A percentile compares a stretch with the other conserved stretches of the same genome.
These are phyloP conservation scores for Passerculus sandwichensis DNA, from an alignment of 2,797 vertebrate species.

Conservation along the genomic window DNA sequence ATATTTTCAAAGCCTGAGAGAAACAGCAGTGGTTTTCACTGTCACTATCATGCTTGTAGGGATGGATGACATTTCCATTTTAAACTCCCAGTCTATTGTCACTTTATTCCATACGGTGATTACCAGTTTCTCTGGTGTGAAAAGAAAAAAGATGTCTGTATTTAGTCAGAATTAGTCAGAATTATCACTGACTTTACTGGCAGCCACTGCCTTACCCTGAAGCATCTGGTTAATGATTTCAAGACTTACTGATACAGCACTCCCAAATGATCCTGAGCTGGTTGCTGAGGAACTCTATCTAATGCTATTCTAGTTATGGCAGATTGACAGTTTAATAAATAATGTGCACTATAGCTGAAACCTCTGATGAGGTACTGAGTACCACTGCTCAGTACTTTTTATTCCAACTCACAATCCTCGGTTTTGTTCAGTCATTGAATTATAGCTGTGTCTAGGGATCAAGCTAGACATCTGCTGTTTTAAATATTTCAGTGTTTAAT, in stretches of 20 bases:
- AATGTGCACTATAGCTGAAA: conserved; percentile 28
- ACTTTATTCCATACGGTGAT: not conserved
- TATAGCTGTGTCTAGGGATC: conserved; percentile 20
- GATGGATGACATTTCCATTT: conserved; percentile 38
- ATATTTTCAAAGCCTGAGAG: conserved; percentile 18
- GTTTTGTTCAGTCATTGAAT: conserved; percentile 49
- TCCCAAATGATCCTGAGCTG: conserved; percentile 16
- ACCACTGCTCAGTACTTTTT: not conserved
- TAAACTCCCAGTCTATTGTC: not conserved
- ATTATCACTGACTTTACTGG: conserved; percentile 17
- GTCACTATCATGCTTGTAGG: not conserved
- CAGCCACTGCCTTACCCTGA: conserved; percentile 13
- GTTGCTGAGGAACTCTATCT: not conserved
- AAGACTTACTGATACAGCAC: not conserved
- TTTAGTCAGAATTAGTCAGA: conserved; percentile 25
- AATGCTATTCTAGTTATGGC: not conserved
- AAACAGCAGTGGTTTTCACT: not conserved
- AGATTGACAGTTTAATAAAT: conserved; percentile 64
- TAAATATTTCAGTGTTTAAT: conserved; percentile 57
- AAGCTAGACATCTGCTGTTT: conserved; percentile 38
- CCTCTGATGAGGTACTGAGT: conserved; percentile 9
- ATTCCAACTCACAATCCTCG: not conserved
- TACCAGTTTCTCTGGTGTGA: not conserved
- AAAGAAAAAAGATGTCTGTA: not conserved
- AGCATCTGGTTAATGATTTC: conserved; percentile 36